Conservation (phyloP, 2,888 invertebrate genomes). For the Conus canariensis region DNA sequence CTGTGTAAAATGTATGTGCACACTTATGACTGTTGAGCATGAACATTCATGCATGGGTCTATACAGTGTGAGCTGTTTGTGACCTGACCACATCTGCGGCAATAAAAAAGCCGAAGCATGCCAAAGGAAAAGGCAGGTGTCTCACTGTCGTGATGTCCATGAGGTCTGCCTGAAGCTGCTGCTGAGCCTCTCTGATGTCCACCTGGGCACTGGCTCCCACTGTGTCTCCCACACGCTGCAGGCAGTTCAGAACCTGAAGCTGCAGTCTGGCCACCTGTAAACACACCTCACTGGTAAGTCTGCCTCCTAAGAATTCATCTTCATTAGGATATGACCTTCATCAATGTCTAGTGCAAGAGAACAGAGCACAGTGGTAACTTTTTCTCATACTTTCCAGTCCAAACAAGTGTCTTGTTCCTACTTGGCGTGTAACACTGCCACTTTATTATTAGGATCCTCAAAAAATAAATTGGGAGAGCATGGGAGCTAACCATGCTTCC, state of each 20-base stretch:
- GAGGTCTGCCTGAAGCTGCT: constrained; percentile 88
- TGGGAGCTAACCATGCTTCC: no score
- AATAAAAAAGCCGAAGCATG: background rate
- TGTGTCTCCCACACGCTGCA: constrained; percentile 79
- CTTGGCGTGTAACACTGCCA: no score
- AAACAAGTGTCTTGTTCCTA: no score
- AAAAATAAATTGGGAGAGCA: no score
- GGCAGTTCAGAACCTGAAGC: constrained; percentile 84
- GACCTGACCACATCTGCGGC: no score
- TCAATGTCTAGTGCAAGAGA: background rate
- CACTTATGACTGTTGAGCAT: no score
- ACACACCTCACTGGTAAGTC: no score
- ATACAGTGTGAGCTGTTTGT: no score
- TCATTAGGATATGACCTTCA: background rate
- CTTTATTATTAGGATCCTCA: no score
- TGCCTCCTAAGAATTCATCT: background rate
- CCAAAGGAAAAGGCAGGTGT: background rate
- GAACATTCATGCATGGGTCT: no score
- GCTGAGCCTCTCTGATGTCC: constrained; percentile 82
- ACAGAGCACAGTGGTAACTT: background rate
- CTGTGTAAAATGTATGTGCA: no score
- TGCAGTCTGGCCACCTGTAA: constrained; percentile 79
- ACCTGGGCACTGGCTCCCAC: constrained; percentile 44
- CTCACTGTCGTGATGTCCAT: constrained; percentile 91
- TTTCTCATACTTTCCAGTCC: no score